Evolutionary conservation across 2,797 vertebrate genomes (phyloP), one percentile per base, ranked within the genome.

Genomic region (Enteromius anoplus): DNA sequence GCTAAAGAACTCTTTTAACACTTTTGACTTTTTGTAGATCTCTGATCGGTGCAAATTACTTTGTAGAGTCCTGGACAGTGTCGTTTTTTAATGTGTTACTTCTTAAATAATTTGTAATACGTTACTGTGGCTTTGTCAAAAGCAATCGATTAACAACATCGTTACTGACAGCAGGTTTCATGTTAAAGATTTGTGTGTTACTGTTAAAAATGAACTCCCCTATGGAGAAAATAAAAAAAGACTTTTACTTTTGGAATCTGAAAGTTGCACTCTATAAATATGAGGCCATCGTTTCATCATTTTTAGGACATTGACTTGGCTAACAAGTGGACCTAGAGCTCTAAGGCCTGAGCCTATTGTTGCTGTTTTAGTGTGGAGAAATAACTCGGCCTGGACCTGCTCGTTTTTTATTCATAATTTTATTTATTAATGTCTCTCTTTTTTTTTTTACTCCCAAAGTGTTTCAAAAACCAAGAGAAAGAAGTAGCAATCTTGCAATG

Each of bases 401-500:
- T 58, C 0, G 12, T 34, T 68, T 72, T 49, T 76, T 55, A 55
- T 76, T 71, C 53, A 71, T 80, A 60, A 60, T 45, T 71, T 64
- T 37, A 62, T 78, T 78, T 83, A 71, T 78, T 45, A 68, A 53
- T 82, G 32, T 12, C 2, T 73, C 55, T 23, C 8, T 34, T n/a
- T 49, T 45, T 47, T 47, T 49, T 53, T 45, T 82, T 2, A 75
- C 23, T 45, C 26, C 19, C 29, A 51, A 73, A 82, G n/a, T 45
- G 29, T 83, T 77, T 37, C 29, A 62, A 23, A 85, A 88, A 76
- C 26, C 76, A 49, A 53, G 51, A 15, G 55, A 81, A 70, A 87
- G 78, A 76, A 90, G 42, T 55, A 70, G 84, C 79, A 79, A 60
- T 76, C 11, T 82, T 86, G 84, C 86, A 86, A 86, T 66, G 85